Percentiles rank a stretch among this genome's conserved stretches.
These are phyloP conservation scores for Lacanobia oleracea DNA, from an alignment of 2,888 invertebrate species.

Conservation along the genomic window DNA sequence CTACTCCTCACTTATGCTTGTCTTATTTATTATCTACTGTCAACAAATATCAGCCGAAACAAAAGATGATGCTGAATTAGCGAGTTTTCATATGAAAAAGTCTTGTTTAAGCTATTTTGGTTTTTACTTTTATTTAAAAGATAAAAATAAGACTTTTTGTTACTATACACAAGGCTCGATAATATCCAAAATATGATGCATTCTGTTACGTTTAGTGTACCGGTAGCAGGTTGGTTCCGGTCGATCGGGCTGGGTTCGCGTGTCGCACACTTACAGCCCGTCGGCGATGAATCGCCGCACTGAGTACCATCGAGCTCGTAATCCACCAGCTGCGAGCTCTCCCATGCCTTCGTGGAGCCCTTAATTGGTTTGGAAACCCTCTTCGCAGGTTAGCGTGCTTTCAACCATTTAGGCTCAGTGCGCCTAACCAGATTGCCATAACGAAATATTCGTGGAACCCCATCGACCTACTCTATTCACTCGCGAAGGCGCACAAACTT, in stretches of 20 bases:
- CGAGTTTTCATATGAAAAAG: background rate
- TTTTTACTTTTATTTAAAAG: background rate
- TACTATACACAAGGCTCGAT: background rate
- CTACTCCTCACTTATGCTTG: too few species aligned
- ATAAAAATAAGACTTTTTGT: background rate
- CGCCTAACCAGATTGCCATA: conserved; percentile 89
- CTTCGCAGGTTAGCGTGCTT: conserved; percentile 87
- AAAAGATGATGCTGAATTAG: background rate
- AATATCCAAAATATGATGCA: conserved; percentile 25
- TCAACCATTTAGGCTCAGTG: conserved; percentile 84
- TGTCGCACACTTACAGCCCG: conserved; percentile 80
- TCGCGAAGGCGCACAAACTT: conserved; percentile 75
- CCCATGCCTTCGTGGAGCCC: conserved; percentile 89
- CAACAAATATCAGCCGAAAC: background rate
- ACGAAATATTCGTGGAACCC: conserved; percentile 86
- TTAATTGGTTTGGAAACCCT: conserved; percentile 90
- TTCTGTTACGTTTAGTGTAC: conserved; percentile 22
- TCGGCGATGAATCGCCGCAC: conserved; percentile 80
- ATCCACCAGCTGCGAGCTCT: conserved; percentile 85
- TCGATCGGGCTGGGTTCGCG: conserved; percentile 78
- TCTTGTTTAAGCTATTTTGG: background rate
- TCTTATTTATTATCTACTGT: background rate
- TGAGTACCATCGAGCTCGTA: conserved; percentile 89
- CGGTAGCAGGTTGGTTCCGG: conserved; percentile 65
- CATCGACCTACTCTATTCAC: conserved; percentile 80